These are phyloP conservation scores for Gila robusta DNA, from an alignment of 2,797 vertebrate species.

Conservation along the genomic window DNA sequence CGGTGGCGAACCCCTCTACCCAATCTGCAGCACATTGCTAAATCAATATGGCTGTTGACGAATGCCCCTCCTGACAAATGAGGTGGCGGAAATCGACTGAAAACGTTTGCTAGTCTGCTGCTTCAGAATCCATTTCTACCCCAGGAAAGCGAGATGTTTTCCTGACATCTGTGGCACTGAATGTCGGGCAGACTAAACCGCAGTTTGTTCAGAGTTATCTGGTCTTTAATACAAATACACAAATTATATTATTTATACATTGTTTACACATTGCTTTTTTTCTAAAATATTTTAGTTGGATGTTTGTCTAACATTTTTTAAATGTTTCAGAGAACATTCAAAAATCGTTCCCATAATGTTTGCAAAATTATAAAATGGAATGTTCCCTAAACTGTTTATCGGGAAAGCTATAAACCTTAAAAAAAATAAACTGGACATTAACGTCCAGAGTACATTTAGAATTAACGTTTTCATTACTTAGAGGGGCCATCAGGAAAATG, in stretches of 20 bases:
- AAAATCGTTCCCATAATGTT: background rate
- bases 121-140: conserved; percentile 77
- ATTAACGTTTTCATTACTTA: background rate
- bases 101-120: conserved; percentile 74
- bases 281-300: no score
- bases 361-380: background rate
- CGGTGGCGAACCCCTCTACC: conserved; percentile 74
- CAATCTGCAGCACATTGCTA: conserved; percentile 78
- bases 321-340: background rate
- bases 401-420: background rate
- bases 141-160: conserved; percentile 51
- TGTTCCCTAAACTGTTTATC: background rate
- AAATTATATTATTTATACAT: no score
- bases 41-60: conserved; percentile 79
- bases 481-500: background rate
- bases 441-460: background rate
- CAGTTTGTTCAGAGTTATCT: background rate
- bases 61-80: conserved; percentile 75
- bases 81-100: conserved; percentile 76
- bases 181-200: no score
- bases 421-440: background rate
- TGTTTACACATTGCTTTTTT: background rate
- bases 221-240: background rate
- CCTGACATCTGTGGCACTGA: conserved; percentile 50
- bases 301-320: background rate